A percentile compares a stretch with the other conserved stretches of the same genome.
These are phyloP conservation scores for Pogonus chalceus DNA, from an alignment of 1,140 invertebrate genomes.

Conservation along the genomic window DNA sequence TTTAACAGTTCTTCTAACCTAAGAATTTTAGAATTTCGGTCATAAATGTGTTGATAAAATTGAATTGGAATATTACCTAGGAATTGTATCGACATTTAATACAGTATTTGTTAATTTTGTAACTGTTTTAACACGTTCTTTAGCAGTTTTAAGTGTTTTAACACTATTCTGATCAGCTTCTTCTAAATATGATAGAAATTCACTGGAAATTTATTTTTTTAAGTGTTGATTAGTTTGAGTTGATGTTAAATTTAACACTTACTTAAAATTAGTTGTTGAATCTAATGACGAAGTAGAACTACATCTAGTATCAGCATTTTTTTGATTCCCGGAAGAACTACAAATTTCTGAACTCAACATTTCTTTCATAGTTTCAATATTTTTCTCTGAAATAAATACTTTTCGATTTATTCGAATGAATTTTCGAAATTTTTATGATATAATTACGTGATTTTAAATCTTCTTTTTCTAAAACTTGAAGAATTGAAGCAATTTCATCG, in stretches of 20 bases:
- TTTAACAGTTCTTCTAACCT: constrained; percentile 26
- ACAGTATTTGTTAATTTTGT: constrained; percentile 19
- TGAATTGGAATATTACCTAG: constrained; percentile 20
- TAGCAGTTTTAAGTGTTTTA: constrained; percentile 22
- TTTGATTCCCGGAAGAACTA: not conserved
- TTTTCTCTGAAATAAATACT: constrained; percentile 14
- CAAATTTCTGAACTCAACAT: constrained; percentile 17
- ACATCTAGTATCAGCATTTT: not conserved
- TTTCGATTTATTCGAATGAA: not conserved
- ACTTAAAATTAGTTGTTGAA: constrained; percentile 11
- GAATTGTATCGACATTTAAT: constrained; percentile 24
- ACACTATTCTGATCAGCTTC: constrained; percentile 28
- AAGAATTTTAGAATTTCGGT: not conserved
- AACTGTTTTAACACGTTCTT: constrained; percentile 19
- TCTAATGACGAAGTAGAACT: constrained; percentile 4
- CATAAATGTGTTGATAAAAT: not conserved
- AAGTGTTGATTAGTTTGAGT: not conserved
- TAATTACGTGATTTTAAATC: constrained; percentile 29
- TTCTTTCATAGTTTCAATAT: constrained; percentile 20
- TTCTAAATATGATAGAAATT: constrained; percentile 28
- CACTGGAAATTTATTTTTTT: constrained; percentile 20
- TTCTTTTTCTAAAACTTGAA: constrained; percentile 28
- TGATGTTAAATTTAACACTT: not conserved
- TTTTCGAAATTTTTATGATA: not conserved
- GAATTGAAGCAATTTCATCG: constrained; percentile 28